Percentiles rank a stretch among this genome's conserved stretches.
These are phyloP conservation scores for Nothocercus julius DNA, from an alignment of 2,113 vertebrate species.

Conservation along the genomic window DNA sequence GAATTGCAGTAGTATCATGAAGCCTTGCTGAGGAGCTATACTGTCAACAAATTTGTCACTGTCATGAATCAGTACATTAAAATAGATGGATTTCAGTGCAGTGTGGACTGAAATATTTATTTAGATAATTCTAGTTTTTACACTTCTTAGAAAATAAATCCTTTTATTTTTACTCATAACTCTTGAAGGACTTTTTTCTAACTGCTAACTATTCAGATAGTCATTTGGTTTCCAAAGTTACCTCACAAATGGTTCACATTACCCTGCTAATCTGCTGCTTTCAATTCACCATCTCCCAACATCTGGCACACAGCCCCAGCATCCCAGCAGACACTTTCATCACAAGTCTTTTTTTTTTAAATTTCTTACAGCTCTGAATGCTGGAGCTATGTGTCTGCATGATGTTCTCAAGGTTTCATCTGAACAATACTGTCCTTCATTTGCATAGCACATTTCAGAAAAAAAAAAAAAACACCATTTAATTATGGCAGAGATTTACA, in stretches of 20 bases:
- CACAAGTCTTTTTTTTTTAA: background rate
- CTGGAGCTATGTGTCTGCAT: background rate
- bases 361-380: background rate
- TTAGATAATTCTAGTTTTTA: background rate
- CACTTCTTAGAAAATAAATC: background rate
- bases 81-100: background rate
- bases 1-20: background rate
- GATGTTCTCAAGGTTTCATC: background rate
- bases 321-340: background rate
- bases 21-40: background rate
- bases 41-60: background rate
- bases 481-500: background rate
- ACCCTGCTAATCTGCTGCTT: background rate
- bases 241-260: background rate
- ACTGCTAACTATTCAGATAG: background rate
- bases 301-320: background rate
- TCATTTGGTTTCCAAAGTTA: background rate
- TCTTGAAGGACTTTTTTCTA: background rate
- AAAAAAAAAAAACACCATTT: background rate
- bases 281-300: background rate
- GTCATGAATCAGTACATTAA: background rate
- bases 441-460: background rate
- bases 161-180: background rate
- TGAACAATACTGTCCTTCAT: background rate
- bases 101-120: background rate